A percentile compares a stretch with the other conserved stretches of the same genome.
phyloP scores from a whole-genome alignment of 2,888 invertebrate species.

The Deilephila porcellus region DNA sequence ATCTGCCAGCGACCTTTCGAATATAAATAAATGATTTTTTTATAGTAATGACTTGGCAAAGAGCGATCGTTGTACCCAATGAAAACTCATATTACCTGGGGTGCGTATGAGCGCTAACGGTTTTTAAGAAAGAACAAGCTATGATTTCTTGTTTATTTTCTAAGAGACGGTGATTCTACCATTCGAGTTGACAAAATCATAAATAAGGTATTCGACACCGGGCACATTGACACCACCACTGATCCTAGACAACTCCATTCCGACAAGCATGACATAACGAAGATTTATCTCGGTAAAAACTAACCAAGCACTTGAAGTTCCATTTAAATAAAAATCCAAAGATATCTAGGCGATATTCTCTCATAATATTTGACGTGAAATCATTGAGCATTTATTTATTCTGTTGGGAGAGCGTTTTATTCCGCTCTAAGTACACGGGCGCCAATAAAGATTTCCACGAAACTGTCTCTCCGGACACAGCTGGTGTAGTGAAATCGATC shows the following conservation, averaged over 20 bases:
- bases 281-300: not conserved
- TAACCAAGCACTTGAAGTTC: not conserved
- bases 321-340: not conserved
- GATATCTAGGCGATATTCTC: not conserved
- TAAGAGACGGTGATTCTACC: too few relatives aligned
- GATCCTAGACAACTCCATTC: not conserved
- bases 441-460: slow-evolving; percentile 16
- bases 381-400: slow-evolving; percentile 10
- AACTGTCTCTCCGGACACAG: not conserved
- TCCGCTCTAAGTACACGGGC: slow-evolving; percentile 3
- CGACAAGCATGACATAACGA: not conserved
- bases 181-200: too few relatives aligned
- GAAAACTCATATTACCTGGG: too few relatives aligned
- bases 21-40: too few relatives aligned
- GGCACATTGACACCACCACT: too few relatives aligned
- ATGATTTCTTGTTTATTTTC: too few relatives aligned
- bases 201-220: too few relatives aligned
- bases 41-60: too few relatives aligned
- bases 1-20: too few relatives aligned
- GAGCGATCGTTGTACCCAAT: too few relatives aligned
- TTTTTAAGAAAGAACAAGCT: too few relatives aligned
- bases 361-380: not conserved
- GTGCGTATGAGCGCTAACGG: too few relatives aligned
- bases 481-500: not conserved
- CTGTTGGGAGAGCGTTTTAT: not conserved